Percentiles rank a stretch among this genome's conserved stretches.
These are phyloP conservation scores for Orthosia gracilis DNA, from an alignment of 2,888 invertebrate species.

Conservation along the genomic window DNA sequence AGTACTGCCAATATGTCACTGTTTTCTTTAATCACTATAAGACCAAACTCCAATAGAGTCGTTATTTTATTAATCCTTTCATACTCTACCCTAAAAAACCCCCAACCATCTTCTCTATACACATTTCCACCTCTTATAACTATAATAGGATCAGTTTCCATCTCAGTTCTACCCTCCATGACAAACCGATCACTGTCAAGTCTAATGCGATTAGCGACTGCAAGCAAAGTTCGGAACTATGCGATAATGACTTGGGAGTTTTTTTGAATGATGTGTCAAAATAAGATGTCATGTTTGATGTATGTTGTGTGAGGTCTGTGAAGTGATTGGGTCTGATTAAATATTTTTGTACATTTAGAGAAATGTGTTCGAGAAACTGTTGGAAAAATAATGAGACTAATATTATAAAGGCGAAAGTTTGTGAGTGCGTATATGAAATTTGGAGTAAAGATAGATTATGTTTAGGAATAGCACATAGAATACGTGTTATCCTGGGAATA, in stretches of 20 bases:
- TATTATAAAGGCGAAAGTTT: no score
- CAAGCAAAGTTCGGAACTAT: conserved; percentile 62
- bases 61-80: neutral
- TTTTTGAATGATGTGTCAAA: conserved; percentile 59
- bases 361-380: neutral
- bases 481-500: no score
- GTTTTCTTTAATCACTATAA: no score
- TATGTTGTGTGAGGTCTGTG: conserved; percentile 29
- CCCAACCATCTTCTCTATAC: conserved; percentile 11
- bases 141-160: conserved; percentile 49
- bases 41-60: neutral
- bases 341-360: neutral
- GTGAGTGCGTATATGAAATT: no score
- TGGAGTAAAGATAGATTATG: no score
- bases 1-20: no score
- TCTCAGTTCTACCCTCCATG: conserved; percentile 65
- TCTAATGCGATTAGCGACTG: conserved; percentile 78
- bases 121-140: conserved; percentile 28
- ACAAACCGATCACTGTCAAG: conserved; percentile 80
- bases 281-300: conserved; percentile 57
- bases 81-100: neutral
- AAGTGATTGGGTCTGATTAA: conserved; percentile 9
- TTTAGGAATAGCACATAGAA: no score
- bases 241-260: conserved; percentile 68
- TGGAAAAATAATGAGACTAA: no score